These are phyloP conservation scores for Drosophila paramelanica DNA, from an alignment of 2,888 invertebrate genomes.

Conservation along the genomic window DNA sequence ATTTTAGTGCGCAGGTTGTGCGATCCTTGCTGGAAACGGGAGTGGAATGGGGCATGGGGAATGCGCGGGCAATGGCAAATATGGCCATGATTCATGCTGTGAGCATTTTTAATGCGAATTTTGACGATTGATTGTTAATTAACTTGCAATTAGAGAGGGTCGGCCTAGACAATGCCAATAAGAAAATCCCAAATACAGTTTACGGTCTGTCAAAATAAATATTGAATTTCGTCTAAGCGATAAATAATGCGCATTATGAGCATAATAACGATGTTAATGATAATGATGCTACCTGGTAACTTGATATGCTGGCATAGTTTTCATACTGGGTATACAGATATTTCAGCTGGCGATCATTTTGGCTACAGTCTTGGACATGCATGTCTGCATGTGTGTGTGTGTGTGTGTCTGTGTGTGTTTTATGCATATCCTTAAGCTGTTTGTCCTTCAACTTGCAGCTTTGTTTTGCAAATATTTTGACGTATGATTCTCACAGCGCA, in stretches of 20 bases:
- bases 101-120: slow-evolving; percentile 62
- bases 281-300: slow-evolving; percentile 29
- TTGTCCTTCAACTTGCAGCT: slow-evolving; percentile 71
- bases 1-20: slow-evolving; percentile 63
- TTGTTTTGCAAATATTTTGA: slow-evolving; percentile 81
- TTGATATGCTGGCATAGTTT: slow-evolving; percentile 51
- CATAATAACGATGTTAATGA: slow-evolving; percentile 15
- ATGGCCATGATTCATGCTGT: slow-evolving; percentile 60
- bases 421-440: slow-evolving; percentile 38
- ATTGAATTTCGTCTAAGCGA: slow-evolving; percentile 68
- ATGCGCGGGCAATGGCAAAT: not conserved
- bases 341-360: slow-evolving; percentile 40
- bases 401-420: not conserved
- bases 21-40: slow-evolving; percentile 19
- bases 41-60: slow-evolving; percentile 7
- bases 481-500: slow-evolving; percentile 64
- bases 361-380: slow-evolving; percentile 27
- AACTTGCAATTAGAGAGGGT: slow-evolving; percentile 67
- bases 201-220: slow-evolving; percentile 77
- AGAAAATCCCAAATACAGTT: slow-evolving; percentile 17
- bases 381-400: not conserved
- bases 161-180: slow-evolving; percentile 42
- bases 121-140: slow-evolving; percentile 69
- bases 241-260: slow-evolving; percentile 20
- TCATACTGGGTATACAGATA: slow-evolving; percentile 22